Conservation (phyloP, 30 jellyfish, hydroid and myxozoan species). For the Pseudorhiza aurosa region DNA sequence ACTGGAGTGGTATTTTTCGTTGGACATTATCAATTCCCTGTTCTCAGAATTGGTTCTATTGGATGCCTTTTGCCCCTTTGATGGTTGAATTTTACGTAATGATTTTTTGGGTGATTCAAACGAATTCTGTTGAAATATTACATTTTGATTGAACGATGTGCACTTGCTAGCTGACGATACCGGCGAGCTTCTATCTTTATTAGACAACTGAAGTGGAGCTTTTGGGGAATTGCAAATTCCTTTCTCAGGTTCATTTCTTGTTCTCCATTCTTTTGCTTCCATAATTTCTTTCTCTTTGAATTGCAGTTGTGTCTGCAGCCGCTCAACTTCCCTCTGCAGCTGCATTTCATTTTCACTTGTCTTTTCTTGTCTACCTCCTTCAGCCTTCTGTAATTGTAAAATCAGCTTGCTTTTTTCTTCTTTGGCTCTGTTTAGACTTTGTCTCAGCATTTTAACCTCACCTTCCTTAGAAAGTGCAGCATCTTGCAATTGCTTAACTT, state of each 20-base stretch:
- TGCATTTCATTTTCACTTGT: slow-evolving; percentile 71
- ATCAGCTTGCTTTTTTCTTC: slow-evolving; percentile 63
- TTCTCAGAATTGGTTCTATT: neutral
- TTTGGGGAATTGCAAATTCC: neutral
- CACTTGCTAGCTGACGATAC: neutral
- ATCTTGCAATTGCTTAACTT: slow-evolving; percentile 48
- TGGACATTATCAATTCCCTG: neutral
- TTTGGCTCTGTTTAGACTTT: slow-evolving; percentile 41
- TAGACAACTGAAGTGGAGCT: neutral
- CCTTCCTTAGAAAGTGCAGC: slow-evolving; percentile 80
- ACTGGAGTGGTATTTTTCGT: neutral
- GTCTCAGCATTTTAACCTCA: slow-evolving; percentile 87
- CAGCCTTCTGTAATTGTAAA: slow-evolving; percentile 28
- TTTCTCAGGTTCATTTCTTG: slow-evolving; percentile 9
- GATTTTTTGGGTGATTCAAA: slow-evolving; percentile 13
- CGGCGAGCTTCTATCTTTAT: neutral
- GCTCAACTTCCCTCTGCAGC: slow-evolving; percentile 72
- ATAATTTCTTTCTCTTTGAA: slow-evolving; percentile 83
- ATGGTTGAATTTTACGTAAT: neutral
- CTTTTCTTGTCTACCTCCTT: slow-evolving; percentile 36
- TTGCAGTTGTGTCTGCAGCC: slow-evolving; percentile 80
- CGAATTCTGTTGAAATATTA: neutral
- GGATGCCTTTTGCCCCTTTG: neutral
- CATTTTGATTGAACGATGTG: neutral
- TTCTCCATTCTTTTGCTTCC: slow-evolving; percentile 50